Conservation (phyloP, 2,113 vertebrate genomes). For the Phylloscopus whistleri region DNA sequence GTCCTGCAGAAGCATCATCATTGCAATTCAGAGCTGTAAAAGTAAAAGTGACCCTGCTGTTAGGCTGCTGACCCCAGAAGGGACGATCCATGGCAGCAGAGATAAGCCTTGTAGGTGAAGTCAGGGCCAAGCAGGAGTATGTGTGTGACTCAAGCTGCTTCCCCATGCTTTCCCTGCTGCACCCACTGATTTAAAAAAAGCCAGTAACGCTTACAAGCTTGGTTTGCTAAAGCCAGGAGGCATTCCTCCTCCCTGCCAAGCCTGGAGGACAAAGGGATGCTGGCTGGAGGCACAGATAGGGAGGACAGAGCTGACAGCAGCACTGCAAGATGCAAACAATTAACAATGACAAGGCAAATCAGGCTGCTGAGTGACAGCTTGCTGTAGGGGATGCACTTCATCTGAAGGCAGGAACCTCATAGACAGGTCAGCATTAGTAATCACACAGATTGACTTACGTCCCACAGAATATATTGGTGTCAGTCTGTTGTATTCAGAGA, state of each 20-base stretch:
- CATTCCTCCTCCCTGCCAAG: neutral
- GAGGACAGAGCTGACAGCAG: neutral
- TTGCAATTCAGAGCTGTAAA: neutral
- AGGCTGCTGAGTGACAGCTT: neutral
- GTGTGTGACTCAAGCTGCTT: neutral
- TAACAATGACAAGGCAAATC: neutral
- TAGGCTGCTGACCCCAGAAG: neutral
- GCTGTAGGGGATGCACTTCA: neutral
- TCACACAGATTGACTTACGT: neutral
- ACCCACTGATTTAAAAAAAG: neutral
- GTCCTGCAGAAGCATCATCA: neutral
- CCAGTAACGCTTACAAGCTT: neutral
- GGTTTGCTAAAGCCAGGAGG: neutral
- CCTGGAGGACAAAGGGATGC: neutral
- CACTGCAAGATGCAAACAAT: neutral
- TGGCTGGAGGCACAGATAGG: neutral
- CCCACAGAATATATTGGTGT: neutral
- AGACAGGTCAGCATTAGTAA: neutral
- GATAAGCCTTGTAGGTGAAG: accelerated
- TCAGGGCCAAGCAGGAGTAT: neutral
- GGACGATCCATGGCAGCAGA: neutral
- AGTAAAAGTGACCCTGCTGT: neutral
- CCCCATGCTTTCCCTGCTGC: neutral
- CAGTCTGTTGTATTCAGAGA: neutral
- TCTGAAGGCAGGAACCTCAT: neutral